A percentile compares a stretch with the other conserved stretches of the same genome.
Conservation (phyloP, 1,140 invertebrate genomes). For the Bombus superbus region DNA sequence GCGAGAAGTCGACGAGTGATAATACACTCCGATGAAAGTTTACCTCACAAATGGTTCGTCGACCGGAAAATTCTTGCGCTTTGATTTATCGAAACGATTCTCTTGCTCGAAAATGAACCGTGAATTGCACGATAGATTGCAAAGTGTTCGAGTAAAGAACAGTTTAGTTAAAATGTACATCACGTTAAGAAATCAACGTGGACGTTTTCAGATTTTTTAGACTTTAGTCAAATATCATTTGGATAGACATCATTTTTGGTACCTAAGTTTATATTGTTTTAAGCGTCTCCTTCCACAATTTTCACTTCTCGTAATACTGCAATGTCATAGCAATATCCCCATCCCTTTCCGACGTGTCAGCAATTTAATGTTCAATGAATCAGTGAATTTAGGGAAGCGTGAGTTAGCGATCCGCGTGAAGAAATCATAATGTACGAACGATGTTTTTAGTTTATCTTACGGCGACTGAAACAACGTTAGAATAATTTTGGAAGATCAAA, state of each 20-base stretch:
- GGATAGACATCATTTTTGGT: too few species aligned
- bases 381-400: conserved; percentile 29
- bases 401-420: conserved; percentile 17
- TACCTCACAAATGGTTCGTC: conserved; percentile 2
- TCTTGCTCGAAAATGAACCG: neutral
- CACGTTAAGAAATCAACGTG: neutral
- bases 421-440: neutral
- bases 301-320: neutral
- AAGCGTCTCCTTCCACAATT: neutral
- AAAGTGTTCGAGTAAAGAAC: neutral
- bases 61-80: conserved; percentile 17
- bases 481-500: neutral
- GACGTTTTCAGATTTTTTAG: neutral
- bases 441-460: neutral
- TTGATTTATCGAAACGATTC: neutral
- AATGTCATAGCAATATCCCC: conserved; percentile 10
- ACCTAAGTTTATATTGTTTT: neutral
- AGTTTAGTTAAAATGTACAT: neutral
- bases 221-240: too few species aligned
- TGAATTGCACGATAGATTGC: too few species aligned
- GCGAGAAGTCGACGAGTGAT: conserved; percentile 15
- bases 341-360: conserved; percentile 10
- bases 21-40: conserved; percentile 18
- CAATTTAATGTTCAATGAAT: conserved; percentile 31
- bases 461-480: neutral